A percentile compares a stretch with the other conserved stretches of the same genome.
Evolutionary conservation across 2,113 vertebrate genomes (phyloP).

Genomic region (Alethe castanea): DNA sequence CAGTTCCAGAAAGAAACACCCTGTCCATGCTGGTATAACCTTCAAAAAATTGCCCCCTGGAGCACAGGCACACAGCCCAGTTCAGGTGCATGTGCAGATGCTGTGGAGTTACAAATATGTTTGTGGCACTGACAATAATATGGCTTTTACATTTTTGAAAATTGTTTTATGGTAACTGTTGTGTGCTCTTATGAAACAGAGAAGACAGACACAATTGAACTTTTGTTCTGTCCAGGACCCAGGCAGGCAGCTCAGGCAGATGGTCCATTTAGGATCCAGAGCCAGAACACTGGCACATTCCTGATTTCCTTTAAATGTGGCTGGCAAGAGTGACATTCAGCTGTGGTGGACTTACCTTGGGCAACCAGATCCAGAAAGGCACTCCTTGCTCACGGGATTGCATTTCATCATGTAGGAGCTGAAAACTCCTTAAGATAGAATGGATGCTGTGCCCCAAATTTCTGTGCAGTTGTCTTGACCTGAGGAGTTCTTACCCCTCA

Average conservation of each 20-base stretch:
- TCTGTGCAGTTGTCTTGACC: background rate
- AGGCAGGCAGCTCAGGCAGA: background rate
- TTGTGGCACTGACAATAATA: background rate
- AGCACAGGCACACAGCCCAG: background rate
- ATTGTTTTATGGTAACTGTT: background rate
- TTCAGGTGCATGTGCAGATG: background rate
- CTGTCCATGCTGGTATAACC: background rate
- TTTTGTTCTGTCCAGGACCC: background rate
- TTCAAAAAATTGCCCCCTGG: background rate
- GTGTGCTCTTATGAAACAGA: background rate
- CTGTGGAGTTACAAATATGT: background rate
- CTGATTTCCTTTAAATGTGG: background rate
- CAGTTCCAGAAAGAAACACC: background rate
- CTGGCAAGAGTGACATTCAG: background rate
- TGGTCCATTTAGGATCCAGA: background rate
- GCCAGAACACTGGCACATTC: background rate
- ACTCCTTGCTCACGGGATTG: background rate
- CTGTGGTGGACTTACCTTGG: background rate
- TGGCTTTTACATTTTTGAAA: background rate
- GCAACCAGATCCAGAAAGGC: background rate
- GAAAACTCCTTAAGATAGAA: background rate
- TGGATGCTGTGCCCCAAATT: background rate
- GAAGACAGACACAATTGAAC: background rate
- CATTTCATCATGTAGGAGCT: background rate
- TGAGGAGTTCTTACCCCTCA: background rate